These are phyloP conservation scores for Cephus cinctus DNA, from an alignment of 1,140 invertebrate species.

Conservation along the genomic window DNA sequence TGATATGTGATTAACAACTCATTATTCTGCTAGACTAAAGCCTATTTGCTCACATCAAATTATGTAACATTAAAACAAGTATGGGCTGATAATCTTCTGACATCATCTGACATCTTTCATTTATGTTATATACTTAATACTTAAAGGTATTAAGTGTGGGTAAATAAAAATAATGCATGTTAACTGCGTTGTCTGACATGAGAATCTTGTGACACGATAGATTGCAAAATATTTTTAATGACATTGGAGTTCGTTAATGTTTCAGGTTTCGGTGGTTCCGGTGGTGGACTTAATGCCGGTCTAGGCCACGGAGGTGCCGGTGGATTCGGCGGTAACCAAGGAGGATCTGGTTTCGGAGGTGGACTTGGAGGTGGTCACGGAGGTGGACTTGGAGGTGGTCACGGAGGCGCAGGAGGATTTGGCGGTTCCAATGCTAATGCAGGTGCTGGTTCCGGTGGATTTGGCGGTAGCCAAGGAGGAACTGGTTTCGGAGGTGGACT, in stretches of 20 bases:
- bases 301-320: not conserved
- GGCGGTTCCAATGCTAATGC: slow-evolving; percentile 2
- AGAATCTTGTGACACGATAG: no score
- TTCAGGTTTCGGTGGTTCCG: not conserved
- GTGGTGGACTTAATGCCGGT: no score
- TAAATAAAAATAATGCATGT: no score
- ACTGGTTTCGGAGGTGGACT: slow-evolving; percentile 1
- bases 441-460: not conserved
- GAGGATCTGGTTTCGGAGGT: not conserved
- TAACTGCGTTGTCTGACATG: no score
- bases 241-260: not conserved
- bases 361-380: not conserved
- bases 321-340: not conserved
- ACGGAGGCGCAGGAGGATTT: not conserved
- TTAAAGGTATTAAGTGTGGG: no score
- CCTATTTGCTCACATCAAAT: not conserved
- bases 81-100: not conserved
- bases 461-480: no score
- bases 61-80: not conserved
- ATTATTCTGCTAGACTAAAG: no score
- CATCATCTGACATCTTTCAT: not conserved
- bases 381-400: slow-evolving; percentile 1
- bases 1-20: not conserved
- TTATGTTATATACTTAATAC: no score
- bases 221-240: not conserved